A percentile compares a stretch with the other conserved stretches of the same genome.
These are phyloP conservation scores for Watsonalla binaria DNA, from an alignment of 2,888 invertebrate genomes.

Conservation along the genomic window DNA sequence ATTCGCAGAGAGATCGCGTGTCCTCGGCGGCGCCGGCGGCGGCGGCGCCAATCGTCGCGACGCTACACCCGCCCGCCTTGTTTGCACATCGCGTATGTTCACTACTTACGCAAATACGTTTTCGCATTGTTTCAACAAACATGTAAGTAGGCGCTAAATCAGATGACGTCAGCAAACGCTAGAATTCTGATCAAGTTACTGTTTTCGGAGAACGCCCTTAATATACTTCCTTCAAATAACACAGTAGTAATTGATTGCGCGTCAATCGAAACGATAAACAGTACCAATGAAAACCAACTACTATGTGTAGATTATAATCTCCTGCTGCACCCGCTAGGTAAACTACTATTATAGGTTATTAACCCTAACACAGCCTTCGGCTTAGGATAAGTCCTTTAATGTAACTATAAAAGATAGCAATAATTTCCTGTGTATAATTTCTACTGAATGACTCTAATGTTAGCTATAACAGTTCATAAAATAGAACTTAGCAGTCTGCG, in stretches of 20 bases:
- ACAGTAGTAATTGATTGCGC: conserved; percentile 1
- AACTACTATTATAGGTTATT: no score
- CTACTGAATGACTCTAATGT: no score
- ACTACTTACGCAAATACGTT: conserved; percentile 66
- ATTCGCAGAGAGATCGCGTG: conserved; percentile 34
- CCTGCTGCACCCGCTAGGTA: no score
- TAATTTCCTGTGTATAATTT: no score
- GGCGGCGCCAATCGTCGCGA: conserved; percentile 51
- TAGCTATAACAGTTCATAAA: no score
- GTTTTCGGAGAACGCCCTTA: conserved; percentile 9
- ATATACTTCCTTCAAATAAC: conserved; percentile 15
- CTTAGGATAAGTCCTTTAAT: no score
- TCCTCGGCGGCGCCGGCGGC: conserved; percentile 38
- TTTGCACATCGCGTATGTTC: conserved; percentile 64
- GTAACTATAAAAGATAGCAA: no score
- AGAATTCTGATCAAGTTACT: conserved; percentile 18
- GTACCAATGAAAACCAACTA: not conserved
- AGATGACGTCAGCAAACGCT: conserved; percentile 32
- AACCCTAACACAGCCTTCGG: no score
- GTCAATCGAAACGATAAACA: not conserved
- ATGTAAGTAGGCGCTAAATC: conserved; percentile 33
- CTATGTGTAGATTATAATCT: not conserved
- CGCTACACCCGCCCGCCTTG: conserved; percentile 40
- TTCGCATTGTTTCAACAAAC: conserved; percentile 58
- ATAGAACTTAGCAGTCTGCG: no score